phyloP scores from a whole-genome alignment of 2,113 vertebrate genomes.

The Dipodomys stephensi region DNA sequence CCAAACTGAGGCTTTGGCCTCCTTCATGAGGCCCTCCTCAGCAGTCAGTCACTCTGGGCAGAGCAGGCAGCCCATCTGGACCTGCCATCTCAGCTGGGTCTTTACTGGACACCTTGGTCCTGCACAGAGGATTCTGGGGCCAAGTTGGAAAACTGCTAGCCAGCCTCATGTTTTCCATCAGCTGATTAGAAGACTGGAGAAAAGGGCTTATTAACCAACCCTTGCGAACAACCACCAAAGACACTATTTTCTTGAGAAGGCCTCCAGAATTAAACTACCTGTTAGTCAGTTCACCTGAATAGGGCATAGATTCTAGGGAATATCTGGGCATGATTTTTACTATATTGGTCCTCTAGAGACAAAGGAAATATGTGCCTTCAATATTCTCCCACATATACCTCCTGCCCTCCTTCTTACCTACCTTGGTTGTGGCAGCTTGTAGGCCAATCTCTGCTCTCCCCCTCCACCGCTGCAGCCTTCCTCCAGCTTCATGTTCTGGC shows the following conservation, averaged over 20 bases:
- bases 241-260: conserved; percentile 83
- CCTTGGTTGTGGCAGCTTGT: rapidly evolving
- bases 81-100: conserved; percentile 36
- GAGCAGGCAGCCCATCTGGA: background rate
- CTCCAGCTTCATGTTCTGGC: background rate
- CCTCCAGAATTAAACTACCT: conserved; percentile 83
- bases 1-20: background rate
- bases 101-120: conserved; percentile 85
- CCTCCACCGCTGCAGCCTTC: background rate
- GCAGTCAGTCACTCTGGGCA: background rate
- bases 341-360: rapidly evolving
- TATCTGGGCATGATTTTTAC: background rate
- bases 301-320: background rate
- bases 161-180: conserved; percentile 83
- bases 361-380: background rate
- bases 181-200: conserved; percentile 84
- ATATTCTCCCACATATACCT: background rate
- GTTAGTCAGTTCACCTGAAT: conserved; percentile 70
- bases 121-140: conserved; percentile 82
- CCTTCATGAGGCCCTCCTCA: background rate
- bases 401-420: background rate
- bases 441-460: background rate
- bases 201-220: conserved; percentile 79
- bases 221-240: conserved; percentile 84
- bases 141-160: conserved; percentile 85